Base-by-base conservation (phyloP, 2,888 invertebrate genomes). In the Pinctada fucata region DNA sequence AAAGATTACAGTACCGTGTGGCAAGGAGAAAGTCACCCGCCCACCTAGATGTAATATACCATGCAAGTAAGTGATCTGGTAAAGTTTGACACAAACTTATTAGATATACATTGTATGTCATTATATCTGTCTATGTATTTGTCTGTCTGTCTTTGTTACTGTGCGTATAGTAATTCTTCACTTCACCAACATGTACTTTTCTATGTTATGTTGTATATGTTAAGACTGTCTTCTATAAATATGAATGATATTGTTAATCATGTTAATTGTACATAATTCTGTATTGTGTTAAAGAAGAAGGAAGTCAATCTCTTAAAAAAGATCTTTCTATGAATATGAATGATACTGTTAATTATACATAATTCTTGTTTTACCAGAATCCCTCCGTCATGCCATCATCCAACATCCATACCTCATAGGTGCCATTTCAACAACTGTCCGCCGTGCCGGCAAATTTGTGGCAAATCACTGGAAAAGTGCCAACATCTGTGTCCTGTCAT, bases 371-470 rank as follows among this genome's bases (percentile, higher is more conserved):
- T 50, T 83, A 87, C 76, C 83, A 93, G 95, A 87, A 94, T 95
- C 70, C 95, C 96, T 58, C 95, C 97, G 3, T 95, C 96, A 90
- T 98, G 98, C 93, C 96, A 97, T 86, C 98, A 98, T 91, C 90
- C 93, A 3, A 93, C 94, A 81, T 94, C 96, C 79, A 95, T 95
- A 96, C 91, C 92, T 94, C 67, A 94, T 94, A 79, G 91, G 45
- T 94, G 94, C 85, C 94, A 94, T 92, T 95, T 95, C 47, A 95
- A 95, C 94, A 95, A 87, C 91, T 95, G 72, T 83, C 92, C 97
- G 0, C 95, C 96, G 0, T 98, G 98, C 90, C 94, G 93, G 81
- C 95, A 96, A 87, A 93, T 94, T 64, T 98, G 98, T 91, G 94
- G 94, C 8, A 88, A 87, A 68, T 74, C 78, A 3, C 84, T 90